Conservation (phyloP, 2,888 invertebrate species). For the Melinaea menophilus region DNA sequence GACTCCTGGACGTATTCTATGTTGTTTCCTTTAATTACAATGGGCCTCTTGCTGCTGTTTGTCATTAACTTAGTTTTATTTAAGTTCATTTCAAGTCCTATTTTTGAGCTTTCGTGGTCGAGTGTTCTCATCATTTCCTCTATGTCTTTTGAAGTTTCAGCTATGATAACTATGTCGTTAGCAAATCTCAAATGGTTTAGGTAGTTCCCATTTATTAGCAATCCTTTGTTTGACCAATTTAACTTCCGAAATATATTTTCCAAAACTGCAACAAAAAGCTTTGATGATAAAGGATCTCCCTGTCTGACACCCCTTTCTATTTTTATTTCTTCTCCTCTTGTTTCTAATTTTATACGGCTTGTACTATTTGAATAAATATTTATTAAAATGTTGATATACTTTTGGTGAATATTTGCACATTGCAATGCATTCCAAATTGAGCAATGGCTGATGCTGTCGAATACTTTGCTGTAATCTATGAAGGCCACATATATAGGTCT, state of each 20-base stretch:
- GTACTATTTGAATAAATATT: conserved; percentile 21
- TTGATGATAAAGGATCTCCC: conserved; percentile 12
- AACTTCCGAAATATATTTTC: too few species aligned
- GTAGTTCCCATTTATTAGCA: background rate
- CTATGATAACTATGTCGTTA: background rate
- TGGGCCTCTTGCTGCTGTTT: too few species aligned
- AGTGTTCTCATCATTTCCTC: too few species aligned
- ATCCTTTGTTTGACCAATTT: background rate
- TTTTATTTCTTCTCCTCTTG: conserved; percentile 5
- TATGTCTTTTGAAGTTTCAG: background rate
- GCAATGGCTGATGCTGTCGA: conserved; percentile 20
- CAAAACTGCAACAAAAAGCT: too few species aligned
- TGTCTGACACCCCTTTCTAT: conserved; percentile 14
- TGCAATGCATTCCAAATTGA: conserved; percentile 24
- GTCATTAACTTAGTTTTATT: too few species aligned
- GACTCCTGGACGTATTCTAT: too few species aligned
- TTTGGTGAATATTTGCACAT: conserved; percentile 9
- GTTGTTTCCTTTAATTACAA: too few species aligned
- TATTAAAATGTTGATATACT: conserved; percentile 21
- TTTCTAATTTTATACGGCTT: conserved; percentile 14
- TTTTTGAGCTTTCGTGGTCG: too few species aligned
- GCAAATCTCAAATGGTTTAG: background rate
- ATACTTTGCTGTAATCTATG: conserved; percentile 9
- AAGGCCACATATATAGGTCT: conserved; percentile 2
- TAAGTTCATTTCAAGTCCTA: too few species aligned